These are phyloP conservation scores for Augiades crinisus DNA, from an alignment of 2,888 invertebrate species.

Conservation along the genomic window DNA sequence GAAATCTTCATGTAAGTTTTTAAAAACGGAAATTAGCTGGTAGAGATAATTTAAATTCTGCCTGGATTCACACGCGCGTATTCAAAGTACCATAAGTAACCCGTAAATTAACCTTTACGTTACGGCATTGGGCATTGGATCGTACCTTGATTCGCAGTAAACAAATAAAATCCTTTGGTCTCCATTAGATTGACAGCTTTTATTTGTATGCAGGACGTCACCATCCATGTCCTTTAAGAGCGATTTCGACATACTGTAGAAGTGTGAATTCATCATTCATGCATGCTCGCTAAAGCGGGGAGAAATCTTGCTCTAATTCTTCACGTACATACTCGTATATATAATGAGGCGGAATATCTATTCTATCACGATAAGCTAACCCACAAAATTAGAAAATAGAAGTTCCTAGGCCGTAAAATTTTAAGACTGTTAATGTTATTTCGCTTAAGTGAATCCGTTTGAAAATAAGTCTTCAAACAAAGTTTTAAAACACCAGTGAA, in stretches of 20 bases:
- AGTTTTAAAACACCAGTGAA: too few species aligned
- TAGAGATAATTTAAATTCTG: not conserved
- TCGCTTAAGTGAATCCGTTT: too few species aligned
- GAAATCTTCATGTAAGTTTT: too few species aligned
- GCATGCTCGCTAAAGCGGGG: constrained; percentile 42
- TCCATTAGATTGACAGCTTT: constrained; percentile 35
- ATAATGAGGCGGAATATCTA: too few species aligned
- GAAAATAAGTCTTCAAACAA: too few species aligned
- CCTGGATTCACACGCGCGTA: not conserved
- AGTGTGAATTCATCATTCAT: constrained; percentile 45
- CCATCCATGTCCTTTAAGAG: constrained; percentile 49
- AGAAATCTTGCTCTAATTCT: too few species aligned
- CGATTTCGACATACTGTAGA: constrained; percentile 47
- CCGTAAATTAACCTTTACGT: constrained; percentile 2
- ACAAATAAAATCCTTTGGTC: constrained; percentile 28
- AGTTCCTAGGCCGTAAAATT: too few species aligned
- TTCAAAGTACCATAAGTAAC: not conserved
- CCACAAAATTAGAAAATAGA: too few species aligned
- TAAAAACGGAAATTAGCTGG: not conserved
- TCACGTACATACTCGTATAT: too few species aligned
- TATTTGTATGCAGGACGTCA: constrained; percentile 50
- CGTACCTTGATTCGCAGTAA: constrained; percentile 16
- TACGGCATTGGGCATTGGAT: constrained; percentile 21
- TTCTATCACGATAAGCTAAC: too few species aligned
- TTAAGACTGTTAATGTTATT: too few species aligned